These are phyloP conservation scores for Coleophora deauratella DNA, from an alignment of 2,888 invertebrate genomes.

Conservation along the genomic window DNA sequence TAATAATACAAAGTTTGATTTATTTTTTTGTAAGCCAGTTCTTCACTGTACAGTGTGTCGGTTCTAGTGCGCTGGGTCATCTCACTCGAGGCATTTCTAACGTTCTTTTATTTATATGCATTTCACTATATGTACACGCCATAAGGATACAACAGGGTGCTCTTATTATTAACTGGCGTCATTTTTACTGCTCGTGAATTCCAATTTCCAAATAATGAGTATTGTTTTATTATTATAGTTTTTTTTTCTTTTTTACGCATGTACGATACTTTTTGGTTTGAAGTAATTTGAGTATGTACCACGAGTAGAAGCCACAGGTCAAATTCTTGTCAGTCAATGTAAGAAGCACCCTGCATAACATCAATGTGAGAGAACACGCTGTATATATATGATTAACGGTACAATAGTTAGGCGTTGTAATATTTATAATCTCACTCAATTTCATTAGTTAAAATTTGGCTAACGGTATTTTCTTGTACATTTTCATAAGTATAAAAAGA, in stretches of 20 bases:
- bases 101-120: conserved; percentile 26
- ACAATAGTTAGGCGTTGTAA: conserved; percentile 1
- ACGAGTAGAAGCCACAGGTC: too few species aligned
- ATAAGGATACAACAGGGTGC: too few species aligned
- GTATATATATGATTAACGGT: conserved; percentile 4
- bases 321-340: conserved; percentile 26
- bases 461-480: not conserved
- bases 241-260: too few species aligned
- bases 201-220: too few species aligned
- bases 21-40: conserved; percentile 48
- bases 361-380: conserved; percentile 22
- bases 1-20: conserved; percentile 62
- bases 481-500: not conserved
- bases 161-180: too few species aligned
- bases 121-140: conserved; percentile 47
- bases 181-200: too few species aligned
- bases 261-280: too few species aligned
- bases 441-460: conserved; percentile 13
- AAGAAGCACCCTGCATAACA: conserved; percentile 11
- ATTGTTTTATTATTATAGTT: too few species aligned
- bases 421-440: conserved; percentile 28
- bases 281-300: too few species aligned
- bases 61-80: too few species aligned
- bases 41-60: conserved; percentile 38
- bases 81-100: conserved; percentile 13